Percentiles rank a stretch among this genome's conserved stretches.
Evolutionary conservation across 2,113 vertebrate species (phyloP).

Genomic region (Albula goreensis): DNA sequence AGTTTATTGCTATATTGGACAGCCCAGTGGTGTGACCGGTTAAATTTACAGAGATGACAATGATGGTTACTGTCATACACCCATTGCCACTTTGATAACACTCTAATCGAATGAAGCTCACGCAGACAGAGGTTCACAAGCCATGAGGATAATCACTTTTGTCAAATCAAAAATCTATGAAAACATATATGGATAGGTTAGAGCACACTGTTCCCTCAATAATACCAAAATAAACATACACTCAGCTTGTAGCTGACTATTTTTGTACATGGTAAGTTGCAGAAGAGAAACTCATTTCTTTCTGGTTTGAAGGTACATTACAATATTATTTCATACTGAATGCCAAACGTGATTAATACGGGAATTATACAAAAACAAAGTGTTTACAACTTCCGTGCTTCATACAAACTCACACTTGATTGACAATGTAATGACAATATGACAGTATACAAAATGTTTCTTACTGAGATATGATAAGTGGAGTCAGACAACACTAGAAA

Average conservation of each 20-base stretch:
- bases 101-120: conserved; percentile 16
- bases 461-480: background rate
- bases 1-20: conserved; percentile 12
- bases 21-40: background rate
- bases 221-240: background rate
- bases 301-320: background rate
- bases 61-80: conserved; percentile 8
- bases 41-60: conserved; percentile 5
- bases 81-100: conserved; percentile 4
- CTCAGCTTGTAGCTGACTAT: too few relatives aligned
- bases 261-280: too few relatives aligned
- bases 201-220: background rate
- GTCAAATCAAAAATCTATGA: background rate
- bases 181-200: background rate
- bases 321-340: background rate
- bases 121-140: background rate
- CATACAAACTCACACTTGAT: background rate
- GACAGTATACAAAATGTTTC: background rate
- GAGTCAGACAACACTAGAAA: background rate
- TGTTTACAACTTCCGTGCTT: background rate
- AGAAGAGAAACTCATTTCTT: background rate
- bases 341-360: background rate
- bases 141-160: background rate
- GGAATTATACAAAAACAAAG: background rate
- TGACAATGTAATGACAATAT: background rate